Evolutionary conservation across 2,797 vertebrate species (phyloP).

Genomic region (Morus bassanus): DNA sequence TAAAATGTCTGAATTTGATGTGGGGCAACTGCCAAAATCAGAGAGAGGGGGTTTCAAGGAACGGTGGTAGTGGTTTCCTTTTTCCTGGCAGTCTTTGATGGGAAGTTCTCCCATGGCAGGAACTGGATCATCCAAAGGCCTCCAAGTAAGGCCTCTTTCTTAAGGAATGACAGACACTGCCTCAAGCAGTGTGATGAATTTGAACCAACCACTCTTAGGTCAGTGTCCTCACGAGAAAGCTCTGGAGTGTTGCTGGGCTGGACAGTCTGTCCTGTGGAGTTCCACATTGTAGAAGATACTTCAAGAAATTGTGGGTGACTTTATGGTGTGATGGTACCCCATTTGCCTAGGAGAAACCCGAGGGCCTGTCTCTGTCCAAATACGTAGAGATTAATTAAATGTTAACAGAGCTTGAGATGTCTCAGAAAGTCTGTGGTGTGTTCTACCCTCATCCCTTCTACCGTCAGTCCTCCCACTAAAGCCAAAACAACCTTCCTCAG

Average conservation of each 20-base stretch:
- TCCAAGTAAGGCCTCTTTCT: neutral
- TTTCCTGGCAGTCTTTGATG: neutral
- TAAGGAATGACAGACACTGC: neutral
- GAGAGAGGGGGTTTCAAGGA: neutral
- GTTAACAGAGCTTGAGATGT: neutral
- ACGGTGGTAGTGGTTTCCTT: neutral
- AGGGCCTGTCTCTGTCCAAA: neutral
- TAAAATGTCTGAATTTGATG: neutral
- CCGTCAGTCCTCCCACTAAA: neutral
- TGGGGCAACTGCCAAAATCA: neutral
- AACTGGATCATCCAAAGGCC: neutral
- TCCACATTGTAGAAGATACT: neutral
- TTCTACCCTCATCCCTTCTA: neutral
- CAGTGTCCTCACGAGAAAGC: neutral
- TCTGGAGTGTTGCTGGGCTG: neutral
- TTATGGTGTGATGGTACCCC: neutral
- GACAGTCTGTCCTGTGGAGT: neutral
- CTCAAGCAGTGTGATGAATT: neutral
- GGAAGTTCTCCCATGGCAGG: neutral
- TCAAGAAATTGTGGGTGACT: neutral
- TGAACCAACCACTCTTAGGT: neutral
- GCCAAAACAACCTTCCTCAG: neutral
- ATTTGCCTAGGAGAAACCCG: neutral
- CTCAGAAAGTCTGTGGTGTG: neutral
- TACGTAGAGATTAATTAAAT: neutral